Base-by-base conservation (phyloP, 2,113 vertebrate genomes). In the Zosterops hypoxanthus region DNA sequence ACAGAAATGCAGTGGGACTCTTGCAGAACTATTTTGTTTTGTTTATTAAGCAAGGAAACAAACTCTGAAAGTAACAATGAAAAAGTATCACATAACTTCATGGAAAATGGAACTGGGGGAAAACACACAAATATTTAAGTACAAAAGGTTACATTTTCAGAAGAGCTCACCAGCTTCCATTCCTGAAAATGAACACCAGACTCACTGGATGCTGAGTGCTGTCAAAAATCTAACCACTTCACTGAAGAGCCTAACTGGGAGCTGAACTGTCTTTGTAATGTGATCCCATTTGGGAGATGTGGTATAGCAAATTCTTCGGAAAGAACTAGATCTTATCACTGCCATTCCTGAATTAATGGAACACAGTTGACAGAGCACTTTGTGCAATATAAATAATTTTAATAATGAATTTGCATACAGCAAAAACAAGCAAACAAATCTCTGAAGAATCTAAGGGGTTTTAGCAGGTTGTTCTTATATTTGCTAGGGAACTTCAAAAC, bases 161-260 rank as follows among this genome's bases (percentile, higher is more conserved):
- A 88, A 88, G 33, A 70, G 68, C 23, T 90, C 60, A 90, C 50
- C 44, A 90, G 47, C 33, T 90, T 61, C 68, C 68, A 60, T 82
- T 95, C 80, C 92, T 94, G 80, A 94, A 92, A 95, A 95, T 88
- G 68, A 93, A 70, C 71, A 92, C 52, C 88, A 95, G 86, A 86
- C 52, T 44, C 50, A 71, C 12, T 92, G 66, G 66, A 88, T 82
- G 53, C 47, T 80, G 71, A 90, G 68, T 44, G 28, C 56, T 93
- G 88, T 68, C 77, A 94, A 91, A 93, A 94, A 86, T 81, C 80
- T 84, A 93, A 88, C 88, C 86, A 94, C 85, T 93, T 94, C 73
- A 85, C 76, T 90, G 68, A 86, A 66, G 50, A 88, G 60, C 59
- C 82, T 81, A 81, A 83, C 50, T 88, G 55, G 82, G 64, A 97